A percentile compares a stretch with the other conserved stretches of the same genome.
Conservation (phyloP, 2,888 invertebrate species). For the Cataglyphis albicans region DNA sequence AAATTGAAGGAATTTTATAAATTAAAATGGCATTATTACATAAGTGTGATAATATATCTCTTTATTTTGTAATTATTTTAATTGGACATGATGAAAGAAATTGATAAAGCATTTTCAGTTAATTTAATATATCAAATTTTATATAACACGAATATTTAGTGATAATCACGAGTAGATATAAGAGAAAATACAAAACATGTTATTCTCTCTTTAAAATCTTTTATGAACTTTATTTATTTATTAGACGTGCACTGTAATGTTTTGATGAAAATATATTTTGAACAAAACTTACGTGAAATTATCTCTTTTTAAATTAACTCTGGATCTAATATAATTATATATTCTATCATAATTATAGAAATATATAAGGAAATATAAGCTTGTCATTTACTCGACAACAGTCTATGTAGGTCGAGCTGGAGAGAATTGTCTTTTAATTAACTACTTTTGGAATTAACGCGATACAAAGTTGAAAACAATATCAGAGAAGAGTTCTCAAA, state of each 20-base stretch:
- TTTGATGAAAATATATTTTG: not conserved
- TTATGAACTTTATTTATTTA: not conserved
- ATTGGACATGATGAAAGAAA: not conserved
- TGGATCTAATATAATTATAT: slow-evolving; percentile 14
- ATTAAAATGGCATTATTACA: too few species aligned
- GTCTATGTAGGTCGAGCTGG: slow-evolving; percentile 66
- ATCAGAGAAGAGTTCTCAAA: not conserved
- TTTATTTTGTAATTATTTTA: not conserved
- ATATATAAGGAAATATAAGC: slow-evolving; percentile 23
- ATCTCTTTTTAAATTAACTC: slow-evolving; percentile 9
- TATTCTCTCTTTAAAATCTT: not conserved
- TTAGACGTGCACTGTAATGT: not conserved
- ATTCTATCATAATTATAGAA: slow-evolving; percentile 41
- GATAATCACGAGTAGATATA: not conserved
- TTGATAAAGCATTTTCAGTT: not conserved
- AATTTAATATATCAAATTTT: not conserved
- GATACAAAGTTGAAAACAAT: slow-evolving; percentile 56
- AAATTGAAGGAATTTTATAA: too few species aligned
- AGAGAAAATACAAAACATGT: not conserved
- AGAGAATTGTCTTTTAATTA: slow-evolving; percentile 71
- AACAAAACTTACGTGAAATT: not conserved
- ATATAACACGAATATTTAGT: too few species aligned
- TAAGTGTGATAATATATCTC: not conserved
- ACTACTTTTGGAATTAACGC: slow-evolving; percentile 67
- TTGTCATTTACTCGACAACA: slow-evolving; percentile 51